Evolutionary conservation across 2,797 vertebrate genomes (phyloP).

Genomic region (Alosa sapidissima): DNA sequence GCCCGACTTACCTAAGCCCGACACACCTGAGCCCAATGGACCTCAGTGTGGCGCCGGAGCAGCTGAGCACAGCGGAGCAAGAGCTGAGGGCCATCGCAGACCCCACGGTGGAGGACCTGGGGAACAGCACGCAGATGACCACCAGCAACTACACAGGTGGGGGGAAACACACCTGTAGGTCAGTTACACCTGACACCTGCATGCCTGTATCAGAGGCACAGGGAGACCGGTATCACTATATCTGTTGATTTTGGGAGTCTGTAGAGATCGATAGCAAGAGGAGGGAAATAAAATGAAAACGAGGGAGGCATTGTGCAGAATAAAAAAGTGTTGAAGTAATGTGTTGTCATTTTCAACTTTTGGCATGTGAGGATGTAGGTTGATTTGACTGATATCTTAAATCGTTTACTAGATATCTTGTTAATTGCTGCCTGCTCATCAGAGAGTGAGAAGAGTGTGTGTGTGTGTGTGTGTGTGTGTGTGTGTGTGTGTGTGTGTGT

Average conservation of each 20-base stretch:
- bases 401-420: background rate
- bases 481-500: background rate
- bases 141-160: conserved; percentile 51
- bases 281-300: background rate
- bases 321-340: background rate
- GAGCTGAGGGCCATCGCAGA: background rate
- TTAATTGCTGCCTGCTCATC: background rate
- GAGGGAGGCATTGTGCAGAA: background rate
- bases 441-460: background rate
- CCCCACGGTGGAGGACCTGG: conserved; percentile 19
- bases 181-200: background rate
- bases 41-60: background rate
- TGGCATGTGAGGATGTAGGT: no score
- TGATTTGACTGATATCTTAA: background rate
- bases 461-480: conserved; percentile 1
- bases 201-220: background rate
- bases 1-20: conserved; percentile 11
- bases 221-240: background rate
- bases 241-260: background rate
- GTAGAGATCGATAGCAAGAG: background rate
- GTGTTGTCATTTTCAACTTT: background rate
- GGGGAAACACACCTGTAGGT: conserved; percentile 12
- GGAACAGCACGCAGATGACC: conserved; percentile 36
- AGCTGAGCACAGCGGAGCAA: background rate
- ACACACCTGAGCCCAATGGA: background rate